phyloP scores from a whole-genome alignment of 2,888 invertebrate species.

The Alloplasta piceator region DNA sequence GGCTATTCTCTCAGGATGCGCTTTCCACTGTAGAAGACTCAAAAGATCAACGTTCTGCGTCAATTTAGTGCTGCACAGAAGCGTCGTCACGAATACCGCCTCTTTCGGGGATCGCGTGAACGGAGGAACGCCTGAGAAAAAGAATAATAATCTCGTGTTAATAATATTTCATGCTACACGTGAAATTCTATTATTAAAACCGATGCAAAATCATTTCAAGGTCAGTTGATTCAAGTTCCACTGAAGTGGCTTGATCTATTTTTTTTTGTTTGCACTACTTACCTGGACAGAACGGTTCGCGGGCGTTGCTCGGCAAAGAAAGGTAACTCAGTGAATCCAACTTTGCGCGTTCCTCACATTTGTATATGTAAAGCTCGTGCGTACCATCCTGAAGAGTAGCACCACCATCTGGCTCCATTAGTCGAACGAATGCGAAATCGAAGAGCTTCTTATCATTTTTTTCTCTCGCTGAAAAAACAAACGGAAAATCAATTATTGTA shows the following conservation, averaged over 20 bases:
- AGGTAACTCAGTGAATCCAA: slow-evolving; percentile 86
- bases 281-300: slow-evolving; percentile 79
- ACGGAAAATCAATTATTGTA: slow-evolving; percentile 6
- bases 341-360: slow-evolving; percentile 93
- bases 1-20: slow-evolving; percentile 93
- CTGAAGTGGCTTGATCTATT: too few species aligned
- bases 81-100: slow-evolving; percentile 91
- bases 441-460: slow-evolving; percentile 96
- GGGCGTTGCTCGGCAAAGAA: slow-evolving; percentile 81
- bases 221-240: background rate
- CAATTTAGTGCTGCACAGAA: slow-evolving; percentile 97
- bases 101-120: slow-evolving; percentile 94
- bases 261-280: slow-evolving; percentile 20
- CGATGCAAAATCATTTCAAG: background rate
- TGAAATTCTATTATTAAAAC: background rate
- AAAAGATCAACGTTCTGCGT: slow-evolving; percentile 97
- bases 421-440: slow-evolving; percentile 94
- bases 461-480: slow-evolving; percentile 89
- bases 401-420: slow-evolving; percentile 94
- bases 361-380: slow-evolving; percentile 96
- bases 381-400: slow-evolving; percentile 94
- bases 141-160: background rate
- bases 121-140: slow-evolving; percentile 72
- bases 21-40: slow-evolving; percentile 95
- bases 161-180: background rate